Evolutionary conservation across 2,888 invertebrate species (phyloP).

Genomic region (Gastrophysa polygoni): DNA sequence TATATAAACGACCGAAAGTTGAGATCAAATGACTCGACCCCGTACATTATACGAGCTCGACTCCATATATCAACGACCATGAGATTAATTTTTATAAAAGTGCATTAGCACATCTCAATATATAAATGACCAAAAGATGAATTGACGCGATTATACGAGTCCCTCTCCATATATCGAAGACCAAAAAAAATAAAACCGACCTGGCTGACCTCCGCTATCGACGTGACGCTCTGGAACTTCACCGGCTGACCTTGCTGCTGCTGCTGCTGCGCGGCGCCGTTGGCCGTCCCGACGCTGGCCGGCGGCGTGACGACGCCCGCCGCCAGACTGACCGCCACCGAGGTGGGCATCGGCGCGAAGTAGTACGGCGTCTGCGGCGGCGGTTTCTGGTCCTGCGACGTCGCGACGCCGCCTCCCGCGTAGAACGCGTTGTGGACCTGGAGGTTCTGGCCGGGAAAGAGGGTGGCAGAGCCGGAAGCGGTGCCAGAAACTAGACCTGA

Average conservation of each 20-base stretch:
- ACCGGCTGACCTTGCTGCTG: conserved; percentile 48
- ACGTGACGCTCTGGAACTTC: conserved; percentile 58
- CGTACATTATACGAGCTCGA: no score
- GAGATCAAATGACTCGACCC: no score
- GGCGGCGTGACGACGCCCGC: conserved; percentile 17
- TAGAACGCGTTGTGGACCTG: conserved; percentile 60
- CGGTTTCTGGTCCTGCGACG: conserved; percentile 58
- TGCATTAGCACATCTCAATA: not conserved
- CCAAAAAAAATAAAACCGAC: conserved; percentile 44
- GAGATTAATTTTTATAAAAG: not conserved
- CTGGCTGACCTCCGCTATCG: conserved; percentile 64
- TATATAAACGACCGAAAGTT: no score
- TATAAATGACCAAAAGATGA: no score
- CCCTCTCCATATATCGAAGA: not conserved
- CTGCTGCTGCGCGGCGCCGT: conserved; percentile 28
- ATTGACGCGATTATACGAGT: no score
- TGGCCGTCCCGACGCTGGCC: conserved; percentile 6
- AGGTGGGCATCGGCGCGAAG: conserved; percentile 59
- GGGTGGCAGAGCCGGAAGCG: conserved; percentile 56
- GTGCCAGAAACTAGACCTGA: conserved; percentile 58
- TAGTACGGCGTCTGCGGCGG: conserved; percentile 60
- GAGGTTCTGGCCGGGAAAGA: conserved; percentile 55
- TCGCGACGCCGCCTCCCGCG: conserved; percentile 53
- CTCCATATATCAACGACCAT: not conserved
- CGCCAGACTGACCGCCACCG: conserved; percentile 46